These are phyloP conservation scores for Apeira syringaria DNA, from an alignment of 2,888 invertebrate genomes.

Conservation along the genomic window DNA sequence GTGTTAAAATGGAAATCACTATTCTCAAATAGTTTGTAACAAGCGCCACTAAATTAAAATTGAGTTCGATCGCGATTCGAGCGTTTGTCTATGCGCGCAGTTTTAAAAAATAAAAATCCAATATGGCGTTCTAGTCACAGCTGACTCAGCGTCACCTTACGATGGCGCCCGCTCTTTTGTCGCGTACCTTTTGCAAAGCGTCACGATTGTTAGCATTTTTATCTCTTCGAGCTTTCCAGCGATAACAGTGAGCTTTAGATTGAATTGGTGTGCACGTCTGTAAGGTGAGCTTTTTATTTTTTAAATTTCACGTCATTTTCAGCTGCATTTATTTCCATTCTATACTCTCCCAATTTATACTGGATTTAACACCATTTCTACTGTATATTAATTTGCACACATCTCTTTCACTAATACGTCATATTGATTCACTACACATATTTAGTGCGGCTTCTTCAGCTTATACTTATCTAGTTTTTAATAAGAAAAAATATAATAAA, in stretches of 20 bases:
- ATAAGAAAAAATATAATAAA: too few relatives aligned
- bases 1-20: constrained; percentile 26
- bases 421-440: too few relatives aligned
- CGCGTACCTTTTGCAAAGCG: constrained; percentile 46
- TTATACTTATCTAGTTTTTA: too few relatives aligned
- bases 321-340: background rate
- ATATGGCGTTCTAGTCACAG: constrained; percentile 66
- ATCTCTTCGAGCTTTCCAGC: constrained; percentile 40
- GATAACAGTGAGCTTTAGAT: constrained; percentile 32
- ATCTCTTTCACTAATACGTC: too few relatives aligned
- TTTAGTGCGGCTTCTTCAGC: too few relatives aligned
- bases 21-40: constrained; percentile 29
- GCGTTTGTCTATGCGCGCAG: constrained; percentile 54
- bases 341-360: background rate
- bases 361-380: too few relatives aligned
- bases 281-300: constrained; percentile 11
- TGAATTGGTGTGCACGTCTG: constrained; percentile 18
- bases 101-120: constrained; percentile 64
- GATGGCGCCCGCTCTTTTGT: constrained; percentile 49
- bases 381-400: too few relatives aligned
- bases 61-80: constrained; percentile 45
- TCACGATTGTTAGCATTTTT: constrained; percentile 46
- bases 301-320: constrained; percentile 7
- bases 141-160: constrained; percentile 73
- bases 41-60: constrained; percentile 46